phyloP scores from a whole-genome alignment of 2,113 vertebrate genomes.

The Bostrychus sinensis region DNA sequence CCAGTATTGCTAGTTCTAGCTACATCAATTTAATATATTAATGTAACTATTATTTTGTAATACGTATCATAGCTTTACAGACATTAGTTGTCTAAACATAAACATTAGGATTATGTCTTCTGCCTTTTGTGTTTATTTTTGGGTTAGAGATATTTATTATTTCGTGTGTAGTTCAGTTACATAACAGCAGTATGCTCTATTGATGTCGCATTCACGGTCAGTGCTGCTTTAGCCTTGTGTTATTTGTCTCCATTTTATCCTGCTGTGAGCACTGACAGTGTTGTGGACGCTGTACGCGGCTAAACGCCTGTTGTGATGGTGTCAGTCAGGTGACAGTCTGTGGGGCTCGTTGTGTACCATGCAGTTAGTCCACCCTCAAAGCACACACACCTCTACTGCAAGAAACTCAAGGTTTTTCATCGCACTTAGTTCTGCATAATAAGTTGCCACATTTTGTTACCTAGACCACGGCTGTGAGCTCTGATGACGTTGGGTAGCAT shows the following conservation, averaged over 20 bases:
- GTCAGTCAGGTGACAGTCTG: constrained; percentile 60
- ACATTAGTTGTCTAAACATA: neutral
- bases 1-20: neutral
- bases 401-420: constrained; percentile 20
- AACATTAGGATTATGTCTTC: neutral
- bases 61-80: neutral
- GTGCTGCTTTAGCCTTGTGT: constrained; percentile 29
- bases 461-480: constrained; percentile 15
- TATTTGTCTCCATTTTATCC: constrained; percentile 13
- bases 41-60: neutral
- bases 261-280: neutral
- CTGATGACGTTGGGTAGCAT: neutral
- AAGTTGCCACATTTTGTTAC: constrained; percentile 27
- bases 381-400: constrained; percentile 22
- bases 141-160: constrained; percentile 7
- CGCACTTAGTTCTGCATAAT: neutral
- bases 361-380: constrained; percentile 37
- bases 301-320: constrained; percentile 18
- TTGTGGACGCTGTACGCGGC: constrained; percentile 9
- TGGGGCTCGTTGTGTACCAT: constrained; percentile 15
- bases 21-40: too few relatives aligned
- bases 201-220: constrained; percentile 28
- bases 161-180: constrained; percentile 34
- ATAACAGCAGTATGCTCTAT: constrained; percentile 28
- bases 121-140: neutral